phyloP scores from a whole-genome alignment of 1,140 invertebrate species.

The Acromyrmex echinatior region DNA sequence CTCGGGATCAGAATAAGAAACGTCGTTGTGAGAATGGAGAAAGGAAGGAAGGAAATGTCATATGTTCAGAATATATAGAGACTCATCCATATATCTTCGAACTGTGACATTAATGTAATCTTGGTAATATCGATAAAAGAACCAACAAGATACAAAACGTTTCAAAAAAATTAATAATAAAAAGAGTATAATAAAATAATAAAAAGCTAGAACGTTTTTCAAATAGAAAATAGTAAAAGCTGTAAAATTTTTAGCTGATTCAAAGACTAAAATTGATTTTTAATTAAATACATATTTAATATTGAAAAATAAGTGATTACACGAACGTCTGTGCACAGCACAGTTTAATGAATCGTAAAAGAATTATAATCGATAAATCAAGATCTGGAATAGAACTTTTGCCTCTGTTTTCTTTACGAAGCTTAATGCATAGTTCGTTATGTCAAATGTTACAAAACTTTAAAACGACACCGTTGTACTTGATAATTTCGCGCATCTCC shows the following conservation, averaged over 20 bases:
- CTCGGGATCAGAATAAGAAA: constrained; percentile 44
- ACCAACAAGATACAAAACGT: neutral
- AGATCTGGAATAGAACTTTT: neutral
- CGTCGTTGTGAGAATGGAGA: neutral
- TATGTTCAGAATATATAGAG: constrained; percentile 7
- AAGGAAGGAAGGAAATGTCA: constrained; percentile 33
- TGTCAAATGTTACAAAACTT: neutral
- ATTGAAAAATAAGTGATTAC: neutral
- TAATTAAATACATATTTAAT: neutral
- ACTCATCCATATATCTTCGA: neutral
- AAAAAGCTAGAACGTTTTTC: neutral
- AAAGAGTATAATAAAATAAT: neutral
- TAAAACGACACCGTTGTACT: neutral
- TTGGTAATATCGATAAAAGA: constrained; percentile 12
- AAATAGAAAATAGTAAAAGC: neutral
- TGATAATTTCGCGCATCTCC: neutral
- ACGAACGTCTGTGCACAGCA: neutral
- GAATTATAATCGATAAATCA: neutral
- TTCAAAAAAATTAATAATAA: neutral
- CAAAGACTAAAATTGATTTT: neutral
- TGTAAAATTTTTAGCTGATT: neutral
- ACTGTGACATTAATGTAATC: neutral
- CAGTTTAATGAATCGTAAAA: neutral
- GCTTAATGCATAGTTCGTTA: neutral
- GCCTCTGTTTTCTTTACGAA: neutral